Evolutionary conservation across 1,140 invertebrate genomes (phyloP), one percentile per base, ranked within the genome.

Genomic region (Mya arenaria): DNA sequence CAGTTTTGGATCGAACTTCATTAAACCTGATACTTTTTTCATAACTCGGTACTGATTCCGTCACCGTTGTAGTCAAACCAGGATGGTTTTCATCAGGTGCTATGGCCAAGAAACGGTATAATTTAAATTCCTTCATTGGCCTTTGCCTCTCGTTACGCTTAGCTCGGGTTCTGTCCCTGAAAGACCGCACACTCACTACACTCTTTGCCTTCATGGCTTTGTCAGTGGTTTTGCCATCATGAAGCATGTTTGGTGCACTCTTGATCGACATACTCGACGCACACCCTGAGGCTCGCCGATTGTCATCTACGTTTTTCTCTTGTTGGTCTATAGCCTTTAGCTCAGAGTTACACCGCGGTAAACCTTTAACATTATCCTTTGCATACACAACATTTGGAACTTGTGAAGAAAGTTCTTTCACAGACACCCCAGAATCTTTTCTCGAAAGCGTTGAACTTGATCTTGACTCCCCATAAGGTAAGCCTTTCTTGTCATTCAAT

Each of bases 91-190:
- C 85, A 30, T 86, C 83, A 28, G 84, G 82, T 19, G 84, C 84
- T n/a, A 87, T 41, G 0, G 86, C 82, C 0, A 87, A 44, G 60
- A 87, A 87, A 32, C 86, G 58, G 34, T 85, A 79, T n/a, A 87
- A 55, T 73, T 85, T 85, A 66, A 87, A 87, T 44, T 85, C 84
- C 58, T 84, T 85, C 39, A 44, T n/a, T 32, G 37, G 41, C 78
- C 71, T 85, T 19, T 66, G 62, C 58, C 68, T 85, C 1, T 39
- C 41, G 32, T 55, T 62, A 23, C 63, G 62, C 30, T 52, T 75
- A 6, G 75, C 72, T 63, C 44, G 56, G 8, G 66, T 75, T 34
- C 65, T 15, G 1, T 81, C 83, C 30, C 62, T 77, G 28, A 52
- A 52, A 23, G 84, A 86, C 28, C 52, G 75, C 5, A 82, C 66